Evolutionary conservation across 2,797 vertebrate species (phyloP).

Genomic region (Pseudotriccus pelzelni): DNA sequence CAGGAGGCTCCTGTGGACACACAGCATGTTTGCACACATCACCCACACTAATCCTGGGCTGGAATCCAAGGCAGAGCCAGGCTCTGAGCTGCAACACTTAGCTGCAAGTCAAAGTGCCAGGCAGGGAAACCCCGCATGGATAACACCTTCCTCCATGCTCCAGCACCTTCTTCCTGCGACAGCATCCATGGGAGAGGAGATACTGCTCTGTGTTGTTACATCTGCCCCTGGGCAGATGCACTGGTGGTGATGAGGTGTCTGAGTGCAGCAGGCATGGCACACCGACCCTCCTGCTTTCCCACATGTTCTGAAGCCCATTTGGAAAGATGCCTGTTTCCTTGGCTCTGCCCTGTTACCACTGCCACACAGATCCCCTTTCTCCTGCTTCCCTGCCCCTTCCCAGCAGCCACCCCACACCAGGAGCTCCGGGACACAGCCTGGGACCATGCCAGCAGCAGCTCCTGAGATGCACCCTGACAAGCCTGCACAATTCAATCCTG

Average conservation of each 20-base stretch:
- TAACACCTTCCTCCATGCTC: neutral
- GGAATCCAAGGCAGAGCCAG: neutral
- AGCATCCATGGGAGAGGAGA: neutral
- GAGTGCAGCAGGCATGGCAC: fast-evolving
- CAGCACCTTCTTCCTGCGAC: neutral
- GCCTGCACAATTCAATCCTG: neutral
- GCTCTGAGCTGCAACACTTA: neutral
- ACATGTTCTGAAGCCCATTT: neutral
- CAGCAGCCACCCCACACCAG: fast-evolving
- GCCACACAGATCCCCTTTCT: neutral
- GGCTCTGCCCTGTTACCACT: neutral
- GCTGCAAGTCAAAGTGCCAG: neutral
- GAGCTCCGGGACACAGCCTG: neutral
- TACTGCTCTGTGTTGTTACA: fast-evolving
- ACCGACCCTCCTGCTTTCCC: neutral
- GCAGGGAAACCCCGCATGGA: neutral
- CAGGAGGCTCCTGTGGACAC: neutral
- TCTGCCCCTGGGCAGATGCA: neutral
- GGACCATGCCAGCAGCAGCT: neutral
- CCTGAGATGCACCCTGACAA: neutral
- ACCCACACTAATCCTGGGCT: neutral
- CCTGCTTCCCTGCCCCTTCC: neutral
- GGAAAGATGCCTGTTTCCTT: fast-evolving
- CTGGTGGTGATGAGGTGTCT: fast-evolving
- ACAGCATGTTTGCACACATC: neutral